Evolutionary conservation across 1,140 invertebrate genomes (phyloP), one percentile per base, ranked within the genome.

Genomic region (Neodiprion lecontei): DNA sequence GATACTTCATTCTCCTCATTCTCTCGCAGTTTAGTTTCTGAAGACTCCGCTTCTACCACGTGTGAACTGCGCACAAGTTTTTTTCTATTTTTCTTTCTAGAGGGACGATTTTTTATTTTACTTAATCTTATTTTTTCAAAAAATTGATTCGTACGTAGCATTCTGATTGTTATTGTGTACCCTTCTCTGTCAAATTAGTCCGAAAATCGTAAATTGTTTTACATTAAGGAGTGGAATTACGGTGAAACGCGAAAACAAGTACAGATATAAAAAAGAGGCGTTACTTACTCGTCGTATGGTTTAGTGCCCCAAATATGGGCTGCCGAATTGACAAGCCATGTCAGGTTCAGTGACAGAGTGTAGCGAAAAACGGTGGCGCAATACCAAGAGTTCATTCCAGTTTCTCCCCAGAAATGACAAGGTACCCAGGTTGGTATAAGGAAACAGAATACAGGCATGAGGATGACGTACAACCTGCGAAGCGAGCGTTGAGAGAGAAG

Each of bases 321-420:
- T 0, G 92, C 93, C 74, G 94, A 95, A 85, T 98, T 98, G 1
- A 98, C 96, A 1, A 95, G 87, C 96, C 96, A 98, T 0, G 96
- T 98, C 0, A 91, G 84, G 82, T 98, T 92, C 7, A 98, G 87
- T 48, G 90, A 89, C 0, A 92, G 4, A 0, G 91, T 88, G 81
- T 96, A 96, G 65, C 96, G 90, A 14, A 92, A 86, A 48, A 97
- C 86, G 49, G 90, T 91, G 17, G 86, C 81, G 0, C 88, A 79
- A 73, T 92, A 90, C 78, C 92, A 88, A 0, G 92, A 86, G 40
- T 87, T 87, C 78, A 87, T 86, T 7, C 85, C 83, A 21, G 87
- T 89, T 82, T 95, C 94, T 21, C 92, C 91, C 91, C 94, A 96
- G 75, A 92, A 94, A 76, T 91, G 90, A 82, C 91, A 91, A 81